Evolutionary conservation across 1,140 invertebrate species (phyloP), one percentile per base, ranked within the genome.

Genomic region (Eurosta solidaginis): DNA sequence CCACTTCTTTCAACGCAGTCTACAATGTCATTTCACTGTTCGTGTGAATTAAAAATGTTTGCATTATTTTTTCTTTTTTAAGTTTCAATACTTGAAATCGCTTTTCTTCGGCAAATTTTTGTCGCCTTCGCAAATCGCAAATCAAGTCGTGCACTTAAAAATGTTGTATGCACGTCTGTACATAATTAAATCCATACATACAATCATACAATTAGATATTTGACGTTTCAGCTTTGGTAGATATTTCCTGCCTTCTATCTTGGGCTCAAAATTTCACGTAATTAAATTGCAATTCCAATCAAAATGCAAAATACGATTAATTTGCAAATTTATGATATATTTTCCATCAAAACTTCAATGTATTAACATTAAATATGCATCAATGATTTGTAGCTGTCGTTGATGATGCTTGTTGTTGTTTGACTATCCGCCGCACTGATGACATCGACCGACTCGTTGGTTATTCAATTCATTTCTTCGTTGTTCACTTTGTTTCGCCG

Each of bases 211-310:
- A 47, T 17, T 47, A 1, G 14, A 68, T 68, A 68, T 40, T 68
- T 68, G 59, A 68, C 59, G 59, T 68, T 68, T 68, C 22, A 40
- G 59, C 40, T 68, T 68, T 68, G 36, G 5, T 68, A 68, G 36
- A n/a, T n/a, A n/a, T n/a, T n/a, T n/a, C 22, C 27, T 17, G 10
- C 22, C 40, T 36, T 40, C 27, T 68, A n/a, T 29, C 27, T 33
- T 40, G 17, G 33, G 14, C 17, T 22, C 27, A 17, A 29, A 14
- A 36, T 68, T 68, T 6, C 17, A 68, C 6, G 20, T 40, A 68
- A 68, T 68, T 17, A 9, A 36, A 7, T 68, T 42, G 36, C 33
- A 40, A 20, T 68, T 68, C 3, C 17, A 52, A 17, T 14, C 27
- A n/a, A n/a, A n/a, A 68, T 40, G 54, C 36, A 40, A 68, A 40